A percentile compares a stretch with the other conserved stretches of the same genome.
phyloP scores from a whole-genome alignment of 2,888 invertebrate species.

The Gandaritis pyraliata region DNA sequence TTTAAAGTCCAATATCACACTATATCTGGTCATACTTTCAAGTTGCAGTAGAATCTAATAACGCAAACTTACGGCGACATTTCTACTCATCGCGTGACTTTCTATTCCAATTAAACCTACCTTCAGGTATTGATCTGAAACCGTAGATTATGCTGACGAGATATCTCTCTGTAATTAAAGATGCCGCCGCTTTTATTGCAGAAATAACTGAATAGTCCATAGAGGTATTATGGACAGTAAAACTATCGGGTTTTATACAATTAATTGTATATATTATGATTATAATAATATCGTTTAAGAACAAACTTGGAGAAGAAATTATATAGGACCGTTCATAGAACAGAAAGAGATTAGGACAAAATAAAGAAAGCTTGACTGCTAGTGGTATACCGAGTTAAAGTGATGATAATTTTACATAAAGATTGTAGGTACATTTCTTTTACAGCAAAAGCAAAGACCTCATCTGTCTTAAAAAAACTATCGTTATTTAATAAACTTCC shows the following conservation, averaged over 20 bases:
- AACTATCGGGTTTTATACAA: conserved; percentile 36
- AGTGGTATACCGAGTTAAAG: too few species aligned
- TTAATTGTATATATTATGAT: background rate
- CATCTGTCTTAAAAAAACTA: too few species aligned
- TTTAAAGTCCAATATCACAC: too few species aligned
- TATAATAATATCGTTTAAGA: background rate
- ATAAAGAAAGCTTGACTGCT: too few species aligned
- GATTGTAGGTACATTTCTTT: too few species aligned
- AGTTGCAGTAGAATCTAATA: conserved; percentile 34
- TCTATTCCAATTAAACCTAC: conserved; percentile 56
- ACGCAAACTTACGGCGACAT: conserved; percentile 45
- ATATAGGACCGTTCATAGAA: too few species aligned
- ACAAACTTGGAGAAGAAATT: too few species aligned
- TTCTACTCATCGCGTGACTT: conserved; percentile 49
- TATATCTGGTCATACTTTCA: too few species aligned
- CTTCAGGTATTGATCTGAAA: conserved; percentile 46
- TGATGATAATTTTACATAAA: too few species aligned
- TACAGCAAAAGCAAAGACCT: too few species aligned
- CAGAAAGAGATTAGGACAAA: background rate
- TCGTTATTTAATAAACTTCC: too few species aligned
- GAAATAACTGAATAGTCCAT: conserved; percentile 18
- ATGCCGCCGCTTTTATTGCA: conserved; percentile 31
- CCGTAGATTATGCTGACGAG: conserved; percentile 33
- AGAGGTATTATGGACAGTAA: background rate
- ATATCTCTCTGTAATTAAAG: conserved; percentile 34